Percentiles rank a stretch among this genome's conserved stretches.
phyloP scores from a whole-genome alignment of 2,797 vertebrate species.

The Garrulus glandarius region DNA sequence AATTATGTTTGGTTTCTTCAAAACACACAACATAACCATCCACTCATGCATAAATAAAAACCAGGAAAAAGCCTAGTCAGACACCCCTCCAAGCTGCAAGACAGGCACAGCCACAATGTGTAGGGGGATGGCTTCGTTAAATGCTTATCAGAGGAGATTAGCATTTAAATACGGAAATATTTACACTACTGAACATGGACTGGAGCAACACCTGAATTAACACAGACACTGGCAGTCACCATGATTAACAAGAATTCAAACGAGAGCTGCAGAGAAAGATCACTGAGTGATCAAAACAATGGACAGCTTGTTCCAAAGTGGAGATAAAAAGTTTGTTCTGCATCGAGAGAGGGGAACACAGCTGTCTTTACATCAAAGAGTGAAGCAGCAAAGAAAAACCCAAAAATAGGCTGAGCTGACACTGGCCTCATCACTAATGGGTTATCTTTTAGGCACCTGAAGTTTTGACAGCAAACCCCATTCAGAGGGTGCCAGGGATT shows the following conservation, averaged over 20 bases:
- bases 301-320: constrained; percentile 25
- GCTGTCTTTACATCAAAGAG: constrained; percentile 53
- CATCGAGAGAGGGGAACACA: constrained; percentile 4
- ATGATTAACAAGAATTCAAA: not conserved
- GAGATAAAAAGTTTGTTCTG: constrained; percentile 8
- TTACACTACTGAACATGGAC: not conserved
- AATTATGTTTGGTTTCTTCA: not conserved
- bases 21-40: not conserved
- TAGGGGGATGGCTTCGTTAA: not conserved
- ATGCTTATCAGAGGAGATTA: not conserved
- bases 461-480: constrained; percentile 30
- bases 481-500: constrained; percentile 23
- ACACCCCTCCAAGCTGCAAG: not conserved
- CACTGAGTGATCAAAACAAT: constrained; percentile 20
- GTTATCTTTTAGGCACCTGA: constrained; percentile 14
- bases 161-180: constrained; percentile 33
- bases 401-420: not conserved
- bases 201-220: not conserved
- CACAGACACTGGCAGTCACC: not conserved
- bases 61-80: not conserved
- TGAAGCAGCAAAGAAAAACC: not conserved
- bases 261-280: not conserved
- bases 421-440: not conserved
- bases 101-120: not conserved
- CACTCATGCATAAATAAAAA: not conserved